Evolutionary conservation across 1,140 invertebrate genomes (phyloP), one percentile per base, ranked within the genome.

Genomic region (Cydia pomonella): DNA sequence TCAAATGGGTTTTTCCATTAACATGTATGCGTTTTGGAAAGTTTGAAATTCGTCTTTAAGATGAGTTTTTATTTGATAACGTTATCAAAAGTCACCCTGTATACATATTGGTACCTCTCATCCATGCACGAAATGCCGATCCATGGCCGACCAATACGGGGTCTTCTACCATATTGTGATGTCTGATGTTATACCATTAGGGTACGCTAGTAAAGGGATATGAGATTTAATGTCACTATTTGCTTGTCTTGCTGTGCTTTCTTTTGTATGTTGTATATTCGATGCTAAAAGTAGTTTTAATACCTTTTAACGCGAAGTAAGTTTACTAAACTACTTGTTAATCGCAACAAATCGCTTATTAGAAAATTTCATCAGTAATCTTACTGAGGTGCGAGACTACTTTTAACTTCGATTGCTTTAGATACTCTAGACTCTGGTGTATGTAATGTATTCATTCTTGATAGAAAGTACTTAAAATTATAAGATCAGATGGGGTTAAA

Each of bases 181-280:
- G 44, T 47, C 9, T 66, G 27, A 12, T 69, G 33, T 69, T 29
- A 12, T 66, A 59, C 25, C 63, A 66, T 29, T 66, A 66, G 27
- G 16, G 25, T 4, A 77, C 76, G 80, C 88, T 91, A 91, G 89
- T 92, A 92, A 92, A 92, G 89, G 89, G 89, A 91, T 91, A 91
- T 92, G 89, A 90, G 84, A 82, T 76, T 73, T 79, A 74, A 80
- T 79, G 16, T 38, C 63, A 29, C 64, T 79, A 76, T 75, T 62
- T 73, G 77, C 75, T 78, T 80, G 76, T 53, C 72, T 44, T 63
- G 21, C 38, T 13, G 25, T 66, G 66, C 53, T 74, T 80, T 83
- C 84, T 88, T 88, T 73, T 84, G 73, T 87, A 79, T 85, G 83
- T 86, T 89, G 86, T 59, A 79, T 74, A 23, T 5, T 53, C 27